Evolutionary conservation across 1,140 invertebrate genomes (phyloP).

Genomic region (Drosophila equinoxialis): DNA sequence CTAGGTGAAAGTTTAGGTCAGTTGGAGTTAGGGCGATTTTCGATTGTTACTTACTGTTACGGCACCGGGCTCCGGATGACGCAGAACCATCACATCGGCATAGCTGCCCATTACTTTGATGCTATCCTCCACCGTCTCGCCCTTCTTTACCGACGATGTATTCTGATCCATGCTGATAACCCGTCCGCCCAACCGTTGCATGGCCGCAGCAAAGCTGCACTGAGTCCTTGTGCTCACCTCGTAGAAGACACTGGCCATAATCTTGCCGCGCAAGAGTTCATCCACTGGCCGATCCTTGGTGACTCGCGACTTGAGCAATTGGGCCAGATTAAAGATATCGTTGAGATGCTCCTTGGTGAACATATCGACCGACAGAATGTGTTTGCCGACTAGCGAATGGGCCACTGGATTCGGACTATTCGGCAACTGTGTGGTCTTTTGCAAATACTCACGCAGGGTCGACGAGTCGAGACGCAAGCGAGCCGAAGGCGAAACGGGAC

Average conservation of each 20-base stretch:
- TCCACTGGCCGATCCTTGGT: slow-evolving; percentile 92
- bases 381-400: slow-evolving; percentile 89
- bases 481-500: slow-evolving; percentile 79
- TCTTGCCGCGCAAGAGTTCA: slow-evolving; percentile 95
- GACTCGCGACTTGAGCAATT: slow-evolving; percentile 92
- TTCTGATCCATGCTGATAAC: slow-evolving; percentile 95
- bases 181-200: slow-evolving; percentile 96
- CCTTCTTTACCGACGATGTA: slow-evolving; percentile 97
- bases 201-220: slow-evolving; percentile 97
- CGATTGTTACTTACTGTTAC: slow-evolving; percentile 87
- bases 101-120: slow-evolving; percentile 93
- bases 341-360: slow-evolving; percentile 96
- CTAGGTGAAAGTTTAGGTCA: slow-evolving; percentile 83
- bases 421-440: slow-evolving; percentile 64
- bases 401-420: slow-evolving; percentile 58
- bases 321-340: slow-evolving; percentile 96
- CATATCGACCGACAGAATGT: slow-evolving; percentile 92
- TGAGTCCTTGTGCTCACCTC: slow-evolving; percentile 98
- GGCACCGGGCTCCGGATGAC: slow-evolving; percentile 97
- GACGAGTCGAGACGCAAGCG: slow-evolving; percentile 85
- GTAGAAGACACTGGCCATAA: slow-evolving; percentile 98
- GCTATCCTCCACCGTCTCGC: slow-evolving; percentile 96
- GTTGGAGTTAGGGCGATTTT: not conserved
- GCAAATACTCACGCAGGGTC: slow-evolving; percentile 79
- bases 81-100: slow-evolving; percentile 95